A percentile compares a stretch with the other conserved stretches of the same genome.
phyloP scores from a whole-genome alignment of 1,140 invertebrate species.

The Drosophila yakuba region DNA sequence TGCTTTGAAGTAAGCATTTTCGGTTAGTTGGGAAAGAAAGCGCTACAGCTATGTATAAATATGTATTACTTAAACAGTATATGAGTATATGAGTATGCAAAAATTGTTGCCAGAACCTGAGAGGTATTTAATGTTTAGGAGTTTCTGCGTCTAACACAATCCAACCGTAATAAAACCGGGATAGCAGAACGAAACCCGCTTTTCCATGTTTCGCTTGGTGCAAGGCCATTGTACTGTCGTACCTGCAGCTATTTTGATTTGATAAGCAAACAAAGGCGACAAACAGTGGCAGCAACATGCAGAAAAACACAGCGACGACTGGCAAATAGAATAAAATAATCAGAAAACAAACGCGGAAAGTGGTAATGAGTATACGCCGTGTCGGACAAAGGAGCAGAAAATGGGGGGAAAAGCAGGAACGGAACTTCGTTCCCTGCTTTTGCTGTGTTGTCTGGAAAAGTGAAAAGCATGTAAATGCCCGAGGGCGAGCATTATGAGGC shows the following conservation, averaged over 20 bases:
- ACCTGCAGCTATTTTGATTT: conserved; percentile 61
- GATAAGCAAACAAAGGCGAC: conserved; percentile 47
- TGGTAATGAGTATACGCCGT: conserved; percentile 74
- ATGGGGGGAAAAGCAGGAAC: conserved; percentile 12
- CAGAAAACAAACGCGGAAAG: conserved; percentile 71
- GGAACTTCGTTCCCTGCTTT: conserved; percentile 23
- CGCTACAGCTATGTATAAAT: no score
- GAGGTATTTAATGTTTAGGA: neutral
- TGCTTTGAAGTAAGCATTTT: neutral
- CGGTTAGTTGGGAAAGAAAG: neutral
- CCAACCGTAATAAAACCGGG: conserved; percentile 2
- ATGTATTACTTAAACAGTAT: no score
- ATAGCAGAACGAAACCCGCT: conserved; percentile 1
- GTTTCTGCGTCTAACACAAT: neutral
- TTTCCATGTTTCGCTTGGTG: neutral
- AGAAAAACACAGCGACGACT: conserved; percentile 41
- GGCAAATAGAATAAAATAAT: conserved; percentile 76
- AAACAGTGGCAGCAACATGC: conserved; percentile 15
- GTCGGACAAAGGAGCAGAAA: conserved; percentile 41
- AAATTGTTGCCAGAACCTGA: neutral
- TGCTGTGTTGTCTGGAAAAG: conserved; percentile 64
- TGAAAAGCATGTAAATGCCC: conserved; percentile 78
- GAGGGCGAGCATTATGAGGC: conserved; percentile 45
- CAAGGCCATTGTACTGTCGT: conserved; percentile 24
- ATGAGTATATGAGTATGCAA: no score